Base-by-base conservation (phyloP, 2,888 invertebrate species). In the Rutpela maculata region DNA sequence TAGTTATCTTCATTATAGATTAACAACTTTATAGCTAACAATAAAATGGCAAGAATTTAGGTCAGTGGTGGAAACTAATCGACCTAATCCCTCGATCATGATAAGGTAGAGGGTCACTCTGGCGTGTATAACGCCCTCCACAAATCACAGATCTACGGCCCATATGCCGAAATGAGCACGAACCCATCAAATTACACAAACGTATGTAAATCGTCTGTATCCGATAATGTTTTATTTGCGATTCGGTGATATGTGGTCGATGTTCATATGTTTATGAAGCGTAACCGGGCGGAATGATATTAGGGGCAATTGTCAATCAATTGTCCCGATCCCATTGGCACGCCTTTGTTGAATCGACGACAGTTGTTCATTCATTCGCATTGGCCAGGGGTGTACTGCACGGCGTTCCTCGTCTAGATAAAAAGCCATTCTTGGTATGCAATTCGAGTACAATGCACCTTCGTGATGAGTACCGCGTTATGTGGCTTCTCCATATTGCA, bases 291-390 rank as follows among this genome's bases (percentile, higher is more conserved):
- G 70, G 50, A 70, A 70, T 70, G 70, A 70, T 70, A 70, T 62
- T 59, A 70, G 76, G 79, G 77, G 77, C 76, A 79, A 80, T 81
- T 81, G 81, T 80, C 80, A 79, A 81, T 81, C 81, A 81, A 80
- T 81, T 80, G 81, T 73, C 69, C 56, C 69, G 71, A 38, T 59
- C 75, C 78, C 78, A 77, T 77, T 76, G 75, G 67, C 63, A 75
- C 66, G 76, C 77, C 71, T 77, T 75, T 59, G 56, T 77, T 62
- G 73, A 77, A 78, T 78, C 77, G 72, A 76, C 75, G 80, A 78
- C 77, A 80, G 77, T 75, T 75, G 77, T 80, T 78, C 74, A 65
- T 73, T 76, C 78, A 65, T 73, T 76, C 78, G 43, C 78, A 76
- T 68, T 74, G 76, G 72, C 62, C 75, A 18, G 38, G 65, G 65